Percentiles rank a stretch among this genome's conserved stretches.
Conservation (phyloP, 2,113 vertebrate genomes). For the Clarias batrachus region DNA sequence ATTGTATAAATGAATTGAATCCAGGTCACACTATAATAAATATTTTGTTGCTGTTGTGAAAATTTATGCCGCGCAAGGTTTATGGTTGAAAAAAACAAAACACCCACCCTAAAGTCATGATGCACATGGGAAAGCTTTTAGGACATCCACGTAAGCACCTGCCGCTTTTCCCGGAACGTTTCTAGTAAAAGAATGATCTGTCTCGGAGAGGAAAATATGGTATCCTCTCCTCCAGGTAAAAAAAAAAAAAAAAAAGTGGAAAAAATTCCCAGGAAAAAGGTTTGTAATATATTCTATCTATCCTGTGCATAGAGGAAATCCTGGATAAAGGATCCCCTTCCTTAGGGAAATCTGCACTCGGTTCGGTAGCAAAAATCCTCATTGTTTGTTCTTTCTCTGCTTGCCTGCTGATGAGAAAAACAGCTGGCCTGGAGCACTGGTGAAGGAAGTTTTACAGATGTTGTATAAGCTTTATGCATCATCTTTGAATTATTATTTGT, state of each 20-base stretch:
- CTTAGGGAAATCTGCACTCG: slow-evolving; percentile 56
- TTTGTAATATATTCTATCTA: slow-evolving; percentile 48
- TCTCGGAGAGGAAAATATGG: not conserved
- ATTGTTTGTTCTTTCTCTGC: slow-evolving; percentile 51
- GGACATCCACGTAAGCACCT: slow-evolving; percentile 15
- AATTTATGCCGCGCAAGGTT: not conserved
- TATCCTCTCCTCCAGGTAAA: slow-evolving; percentile 34
- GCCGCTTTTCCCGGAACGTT: not conserved
- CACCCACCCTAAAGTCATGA: not conserved
- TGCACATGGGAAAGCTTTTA: slow-evolving; percentile 43
- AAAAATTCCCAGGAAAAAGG: slow-evolving; percentile 22
- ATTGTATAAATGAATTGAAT: not conserved
- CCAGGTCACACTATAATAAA: not conserved
- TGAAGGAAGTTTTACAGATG: slow-evolving; percentile 34
- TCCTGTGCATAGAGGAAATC: slow-evolving; percentile 54
- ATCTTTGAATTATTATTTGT: not conserved
- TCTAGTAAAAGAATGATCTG: slow-evolving; percentile 8
- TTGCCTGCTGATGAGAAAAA: slow-evolving; percentile 64
- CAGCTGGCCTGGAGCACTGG: slow-evolving; percentile 57
- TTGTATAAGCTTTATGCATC: not conserved
- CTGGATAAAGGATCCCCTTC: slow-evolving; percentile 53
- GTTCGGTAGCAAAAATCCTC: slow-evolving; percentile 55
- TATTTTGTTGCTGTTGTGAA: not conserved
- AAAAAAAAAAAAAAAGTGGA: not conserved
- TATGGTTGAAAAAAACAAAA: not conserved